Evolutionary conservation across 2,113 vertebrate species (phyloP), one percentile per base, ranked within the genome.

Genomic region (Rana temporaria): DNA sequence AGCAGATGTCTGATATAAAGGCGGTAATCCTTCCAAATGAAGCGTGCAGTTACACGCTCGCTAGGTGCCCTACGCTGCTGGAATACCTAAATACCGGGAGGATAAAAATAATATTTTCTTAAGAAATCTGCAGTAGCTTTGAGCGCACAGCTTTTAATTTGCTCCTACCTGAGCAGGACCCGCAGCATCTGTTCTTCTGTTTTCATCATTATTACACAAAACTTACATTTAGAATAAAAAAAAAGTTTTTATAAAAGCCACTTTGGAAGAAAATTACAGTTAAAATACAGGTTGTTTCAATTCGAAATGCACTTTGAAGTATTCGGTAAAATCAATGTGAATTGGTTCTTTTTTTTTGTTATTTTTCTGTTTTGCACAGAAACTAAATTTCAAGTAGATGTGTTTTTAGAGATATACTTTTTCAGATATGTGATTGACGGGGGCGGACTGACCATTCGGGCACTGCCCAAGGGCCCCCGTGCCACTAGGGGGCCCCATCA

Each of bases 1-100:
- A 73, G 70, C 70, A 73, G 70, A 73, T 73, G 70, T 73, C 70
- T 73, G 70, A 56, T 56, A 73, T 73, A 73, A 73, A 56, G 56
- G 70, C 53, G 26, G 52, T 56, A 73, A 73, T 56, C 70, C 70
- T 73, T 73, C 70, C 70, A 73, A 73, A 73, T 73, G 52, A 56
- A 73, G 70, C 30, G 32, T 73, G 70, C 70, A 19, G 52, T 73
- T 73, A 73, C 70, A 73, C 24, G 56, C 70, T 32, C 69, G 52
- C 69, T 11, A 52, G 69, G 69, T 71, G 22, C 69, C 69, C 9
- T 56, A 71, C 55, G 69, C 69, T 18, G 69, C 24, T 30, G 48
- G 69, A 71, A 71, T 71, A 55, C 48, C 48, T 55, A 71, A 71
- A 71, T 52, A 55, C 69, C 26, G 32, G 70, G 24, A 32, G 53